phyloP scores from a whole-genome alignment of 2,113 vertebrate species.

The Gavia stellata region DNA sequence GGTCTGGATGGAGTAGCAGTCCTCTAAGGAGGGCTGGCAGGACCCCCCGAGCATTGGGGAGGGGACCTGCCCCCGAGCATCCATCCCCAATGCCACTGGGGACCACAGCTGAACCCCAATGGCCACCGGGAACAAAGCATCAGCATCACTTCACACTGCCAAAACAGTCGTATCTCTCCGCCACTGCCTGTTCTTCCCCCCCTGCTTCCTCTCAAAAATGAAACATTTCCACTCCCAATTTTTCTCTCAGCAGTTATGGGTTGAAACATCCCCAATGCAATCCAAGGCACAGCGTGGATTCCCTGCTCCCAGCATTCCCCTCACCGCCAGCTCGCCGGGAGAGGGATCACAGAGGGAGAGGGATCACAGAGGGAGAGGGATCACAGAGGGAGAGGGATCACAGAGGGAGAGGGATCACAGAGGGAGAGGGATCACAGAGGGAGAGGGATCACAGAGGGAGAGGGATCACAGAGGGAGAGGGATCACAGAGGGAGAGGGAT shows the following conservation, averaged over 20 bases:
- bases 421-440: not conserved
- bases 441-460: not conserved
- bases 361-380: not conserved
- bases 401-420: not conserved
- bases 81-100: not conserved
- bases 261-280: not conserved
- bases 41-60: rapidly evolving
- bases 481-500: not conserved
- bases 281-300: rapidly evolving
- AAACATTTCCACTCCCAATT: not conserved
- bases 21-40: not conserved
- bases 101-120: not conserved
- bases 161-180: not conserved
- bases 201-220: not conserved
- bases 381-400: not conserved
- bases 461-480: not conserved
- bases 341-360: not conserved
- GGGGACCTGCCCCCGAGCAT: not conserved
- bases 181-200: not conserved
- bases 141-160: not conserved
- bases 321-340: not conserved
- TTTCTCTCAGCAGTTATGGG: not conserved
- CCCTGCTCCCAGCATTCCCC: not conserved
- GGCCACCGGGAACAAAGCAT: not conserved
- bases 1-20: not conserved